Conservation (phyloP, 2,888 invertebrate genomes). For the Trisateles emortualis region DNA sequence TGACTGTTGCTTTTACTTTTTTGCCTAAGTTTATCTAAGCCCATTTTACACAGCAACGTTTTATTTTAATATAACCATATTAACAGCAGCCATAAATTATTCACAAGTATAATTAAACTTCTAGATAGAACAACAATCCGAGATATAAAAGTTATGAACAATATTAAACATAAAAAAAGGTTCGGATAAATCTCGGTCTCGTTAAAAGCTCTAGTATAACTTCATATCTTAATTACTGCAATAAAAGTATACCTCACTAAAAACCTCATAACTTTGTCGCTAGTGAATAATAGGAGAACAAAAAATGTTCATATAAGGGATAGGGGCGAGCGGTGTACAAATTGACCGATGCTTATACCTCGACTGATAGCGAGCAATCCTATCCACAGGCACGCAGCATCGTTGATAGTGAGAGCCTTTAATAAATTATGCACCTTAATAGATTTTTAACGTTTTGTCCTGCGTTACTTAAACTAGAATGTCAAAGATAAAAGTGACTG, state of each 20-base stretch:
- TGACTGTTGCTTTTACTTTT: constrained; percentile 23
- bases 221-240: constrained; percentile 82
- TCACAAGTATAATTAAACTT: constrained; percentile 33
- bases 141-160: constrained; percentile 53
- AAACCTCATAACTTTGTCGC: constrained; percentile 76
- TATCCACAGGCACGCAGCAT: constrained; percentile 52
- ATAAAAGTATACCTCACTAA: constrained; percentile 78
- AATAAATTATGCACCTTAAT: constrained; percentile 76
- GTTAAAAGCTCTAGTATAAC: constrained; percentile 79
- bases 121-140: constrained; percentile 32
- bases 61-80: background rate
- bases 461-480: constrained; percentile 53
- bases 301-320: constrained; percentile 77
- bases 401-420: constrained; percentile 63
- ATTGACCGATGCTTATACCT: constrained; percentile 73
- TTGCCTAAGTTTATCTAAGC: constrained; percentile 5
- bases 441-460: constrained; percentile 62
- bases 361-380: constrained; percentile 62
- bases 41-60: background rate
- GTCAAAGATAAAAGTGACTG: constrained; percentile 54
- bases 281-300: constrained; percentile 73
- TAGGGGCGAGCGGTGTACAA: constrained; percentile 67
- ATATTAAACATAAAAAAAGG: constrained; percentile 52
- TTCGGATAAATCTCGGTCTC: constrained; percentile 58
- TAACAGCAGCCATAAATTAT: constrained; percentile 25